Base-by-base conservation (phyloP, 2,888 invertebrate genomes). In the Molanna angustata region DNA sequence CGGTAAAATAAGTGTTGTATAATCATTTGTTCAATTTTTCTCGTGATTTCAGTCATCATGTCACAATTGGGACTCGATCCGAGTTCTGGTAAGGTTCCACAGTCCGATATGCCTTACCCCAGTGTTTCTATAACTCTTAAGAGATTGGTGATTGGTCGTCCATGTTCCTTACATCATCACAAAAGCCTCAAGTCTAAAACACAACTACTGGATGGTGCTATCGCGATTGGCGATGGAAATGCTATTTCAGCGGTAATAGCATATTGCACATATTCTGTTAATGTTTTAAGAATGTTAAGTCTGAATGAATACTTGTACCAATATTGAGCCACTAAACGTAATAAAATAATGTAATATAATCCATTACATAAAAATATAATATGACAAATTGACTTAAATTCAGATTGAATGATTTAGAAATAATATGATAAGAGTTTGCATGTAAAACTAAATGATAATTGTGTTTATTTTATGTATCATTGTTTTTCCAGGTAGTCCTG, bases 151-250 rank as follows among this genome's bases (percentile, higher is more conserved):
- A 66, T 80, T 1, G 81, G 82, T 0, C 71, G 82, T 6, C 66
- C 68, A 1, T 76, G 70, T 52, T 78, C 71, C 2, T 69, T 76
- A 44, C 76, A 80, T 45, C 64, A 69, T 2, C 82, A 81, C 46
- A 74, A 78, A 48, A 80, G 80, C 6, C 62, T 90, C 69, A 72
- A 79, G 65, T 84, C 83, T 60, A 92, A 92, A 70, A 81, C 83
- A 31, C 76, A 82, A 53, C 66, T 92, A 11, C 65, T 92, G 6
- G 86, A 90, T 64, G 82, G 82, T 54, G 85, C 90, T 0, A 70
- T 90, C 21, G 74, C 76, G 20, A 78, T 82, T 45, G 86, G 86
- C 4, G 86, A 89, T 69, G 92, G 91, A 18, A 88, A 90, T 76
- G 82, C 85, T 18, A 85, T 90, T 60, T 71, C 87, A 46, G 79